Evolutionary conservation across 2,113 vertebrate species (phyloP).

Genomic region (Zootoca vivipara): DNA sequence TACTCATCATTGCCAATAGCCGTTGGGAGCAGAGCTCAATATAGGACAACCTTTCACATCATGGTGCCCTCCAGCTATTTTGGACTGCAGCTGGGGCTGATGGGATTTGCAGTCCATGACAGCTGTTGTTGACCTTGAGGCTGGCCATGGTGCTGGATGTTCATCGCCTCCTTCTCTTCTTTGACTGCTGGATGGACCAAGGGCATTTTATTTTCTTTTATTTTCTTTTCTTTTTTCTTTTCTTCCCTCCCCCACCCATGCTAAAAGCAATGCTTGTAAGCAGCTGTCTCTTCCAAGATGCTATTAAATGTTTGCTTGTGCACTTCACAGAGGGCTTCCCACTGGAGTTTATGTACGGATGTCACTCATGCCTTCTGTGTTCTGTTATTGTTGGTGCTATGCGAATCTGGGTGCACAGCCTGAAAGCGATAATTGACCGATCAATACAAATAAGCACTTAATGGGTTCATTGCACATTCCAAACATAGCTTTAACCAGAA

Average conservation of each 20-base stretch:
- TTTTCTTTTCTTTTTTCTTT: background rate
- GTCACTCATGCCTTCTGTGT: background rate
- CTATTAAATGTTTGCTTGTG: background rate
- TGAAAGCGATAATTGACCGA: background rate
- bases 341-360: background rate
- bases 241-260: background rate
- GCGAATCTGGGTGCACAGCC: background rate
- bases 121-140: too few species aligned
- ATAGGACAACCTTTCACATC: too few species aligned
- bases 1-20: too few species aligned
- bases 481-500: background rate
- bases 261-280: too few species aligned
- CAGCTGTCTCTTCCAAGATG: too few species aligned
- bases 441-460: background rate
- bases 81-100: too few species aligned
- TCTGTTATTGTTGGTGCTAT: background rate
- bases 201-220: background rate
- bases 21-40: too few species aligned
- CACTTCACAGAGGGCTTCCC: background rate
- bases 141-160: background rate
- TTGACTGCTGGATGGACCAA: background rate
- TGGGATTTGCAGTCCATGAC: too few species aligned
- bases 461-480: background rate
- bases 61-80: too few species aligned
- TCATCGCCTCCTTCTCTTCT: background rate